Evolutionary conservation across 2,888 invertebrate genomes (phyloP), one percentile per base, ranked within the genome.

Genomic region (Agrilus biguttatus): DNA sequence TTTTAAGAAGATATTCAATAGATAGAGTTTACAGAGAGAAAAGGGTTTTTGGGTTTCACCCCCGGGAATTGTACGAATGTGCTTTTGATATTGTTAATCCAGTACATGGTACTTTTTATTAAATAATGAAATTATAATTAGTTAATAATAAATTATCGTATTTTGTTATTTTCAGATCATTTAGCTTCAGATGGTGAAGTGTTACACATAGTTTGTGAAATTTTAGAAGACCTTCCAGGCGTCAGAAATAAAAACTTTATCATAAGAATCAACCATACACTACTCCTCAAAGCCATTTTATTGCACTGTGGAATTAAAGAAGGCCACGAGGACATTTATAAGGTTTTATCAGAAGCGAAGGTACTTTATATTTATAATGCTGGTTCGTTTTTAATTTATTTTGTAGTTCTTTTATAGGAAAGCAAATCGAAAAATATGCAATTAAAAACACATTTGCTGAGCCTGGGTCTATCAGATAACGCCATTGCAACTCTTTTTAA

Each of bases 41-140:
- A 52, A 79, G 80, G 55, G 78, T 80, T 3, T 73, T 71, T 44
- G 88, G 89, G 1, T 83, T 85, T 54, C 90, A 92, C 66, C 96
- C 96, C 0, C 75, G 83, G 48, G 92, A 95, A 67, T 73, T 87
- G 14, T 80, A 82, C 44, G 92, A 93, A 63, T 91, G 91, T 64
- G 88, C 89, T 2, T 93, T 93, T 64, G 96, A 96, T 63, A 87
- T 96, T 46, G 83, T 95, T 28, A 83, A 85, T 5, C 79, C 88
- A 2, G 77, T 72, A 46, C 70, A 76, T 45, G 80, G 80, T 71
- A 60, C 33, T 32, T 32, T 10, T 37, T 28, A 17, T 19, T 14
- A 14, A n/a, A n/a, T 33, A 12, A 14, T 33, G 13, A 34, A 14
- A 17, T 7, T 37, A 37, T 37, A 14, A n/a, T 2, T 37, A n/a